Percentiles rank a stretch among this genome's conserved stretches.
phyloP scores from a whole-genome alignment of 92 coral and sea anemone species.

The Montipora capitata region DNA sequence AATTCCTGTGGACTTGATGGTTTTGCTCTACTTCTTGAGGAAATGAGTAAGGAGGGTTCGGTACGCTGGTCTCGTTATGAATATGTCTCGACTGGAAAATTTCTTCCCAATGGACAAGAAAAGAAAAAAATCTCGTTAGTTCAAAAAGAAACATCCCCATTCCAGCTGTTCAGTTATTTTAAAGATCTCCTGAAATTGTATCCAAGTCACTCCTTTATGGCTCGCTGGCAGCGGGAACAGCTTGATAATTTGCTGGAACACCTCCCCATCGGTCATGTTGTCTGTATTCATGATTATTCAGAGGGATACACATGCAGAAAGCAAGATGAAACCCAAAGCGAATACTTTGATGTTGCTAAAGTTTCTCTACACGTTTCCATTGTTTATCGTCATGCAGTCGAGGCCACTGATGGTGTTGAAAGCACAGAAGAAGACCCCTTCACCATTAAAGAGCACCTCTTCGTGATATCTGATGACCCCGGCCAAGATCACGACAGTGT shows the following conservation, averaged over 20 bases:
- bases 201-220: conserved; percentile 68
- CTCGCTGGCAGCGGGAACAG: conserved; percentile 78
- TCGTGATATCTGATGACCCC: conserved; percentile 42
- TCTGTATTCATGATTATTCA: conserved; percentile 47
- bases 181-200: conserved; percentile 65
- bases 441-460: conserved; percentile 50
- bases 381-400: conserved; percentile 50
- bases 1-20: conserved; percentile 38
- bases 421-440: conserved; percentile 63
- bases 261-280: conserved; percentile 58
- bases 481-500: conserved; percentile 42
- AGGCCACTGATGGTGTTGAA: conserved; percentile 29
- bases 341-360: conserved; percentile 66
- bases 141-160: conserved; percentile 60
- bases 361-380: conserved; percentile 53
- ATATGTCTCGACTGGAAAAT: conserved; percentile 32
- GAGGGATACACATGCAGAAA: no score
- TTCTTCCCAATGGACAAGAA: conserved; percentile 8
- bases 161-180: conserved; percentile 62
- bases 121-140: conserved; percentile 63
- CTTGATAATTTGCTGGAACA: conserved; percentile 57
- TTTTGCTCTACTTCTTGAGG: conserved; percentile 35
- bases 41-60: conserved; percentile 23
- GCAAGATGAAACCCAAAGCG: conserved; percentile 66
- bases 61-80: conserved; percentile 45